phyloP scores from a whole-genome alignment of 2,888 invertebrate genomes.

The Drosophila fulvimacula region DNA sequence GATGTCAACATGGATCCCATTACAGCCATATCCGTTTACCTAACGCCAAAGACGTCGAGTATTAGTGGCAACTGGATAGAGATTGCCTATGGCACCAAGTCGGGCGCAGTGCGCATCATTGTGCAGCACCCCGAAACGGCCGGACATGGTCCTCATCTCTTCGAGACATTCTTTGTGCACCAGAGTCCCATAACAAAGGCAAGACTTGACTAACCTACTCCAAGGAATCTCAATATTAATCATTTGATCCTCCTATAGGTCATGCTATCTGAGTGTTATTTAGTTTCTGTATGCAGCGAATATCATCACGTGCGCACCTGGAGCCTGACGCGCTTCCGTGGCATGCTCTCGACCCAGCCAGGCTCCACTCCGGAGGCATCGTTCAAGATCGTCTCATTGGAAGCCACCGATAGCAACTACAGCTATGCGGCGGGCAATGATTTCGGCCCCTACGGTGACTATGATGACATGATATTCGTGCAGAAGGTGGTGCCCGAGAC shows the following conservation, averaged over 20 bases:
- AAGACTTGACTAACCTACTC: constrained; percentile 29
- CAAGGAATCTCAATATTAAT: not conserved
- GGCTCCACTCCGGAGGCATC: constrained; percentile 98
- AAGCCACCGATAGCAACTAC: constrained; percentile 88
- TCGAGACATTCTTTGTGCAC: constrained; percentile 99
- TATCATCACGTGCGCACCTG: constrained; percentile 99
- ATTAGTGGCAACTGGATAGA: constrained; percentile 99
- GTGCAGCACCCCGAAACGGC: constrained; percentile 99
- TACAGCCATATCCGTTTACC: constrained; percentile 98
- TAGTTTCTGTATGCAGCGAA: constrained; percentile 98
- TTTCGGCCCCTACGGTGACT: constrained; percentile 97
- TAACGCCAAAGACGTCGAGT: constrained; percentile 99
- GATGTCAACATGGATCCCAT: constrained; percentile 98
- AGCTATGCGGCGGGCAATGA: constrained; percentile 89
- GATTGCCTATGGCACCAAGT: constrained; percentile 98
- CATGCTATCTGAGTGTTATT: constrained; percentile 96
- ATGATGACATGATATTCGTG: constrained; percentile 98
- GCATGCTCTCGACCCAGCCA: constrained; percentile 99
- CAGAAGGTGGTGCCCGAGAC: constrained; percentile 99
- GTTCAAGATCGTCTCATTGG: constrained; percentile 89
- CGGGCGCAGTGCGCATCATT: constrained; percentile 97
- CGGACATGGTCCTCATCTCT: constrained; percentile 98
- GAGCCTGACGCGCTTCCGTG: constrained; percentile 98
- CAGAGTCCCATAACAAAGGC: constrained; percentile 98
- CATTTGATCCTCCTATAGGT: constrained; percentile 86